Evolutionary conservation across 2,888 invertebrate genomes (phyloP), one percentile per base, ranked within the genome.

Genomic region (Ornithoptera alexandrae): DNA sequence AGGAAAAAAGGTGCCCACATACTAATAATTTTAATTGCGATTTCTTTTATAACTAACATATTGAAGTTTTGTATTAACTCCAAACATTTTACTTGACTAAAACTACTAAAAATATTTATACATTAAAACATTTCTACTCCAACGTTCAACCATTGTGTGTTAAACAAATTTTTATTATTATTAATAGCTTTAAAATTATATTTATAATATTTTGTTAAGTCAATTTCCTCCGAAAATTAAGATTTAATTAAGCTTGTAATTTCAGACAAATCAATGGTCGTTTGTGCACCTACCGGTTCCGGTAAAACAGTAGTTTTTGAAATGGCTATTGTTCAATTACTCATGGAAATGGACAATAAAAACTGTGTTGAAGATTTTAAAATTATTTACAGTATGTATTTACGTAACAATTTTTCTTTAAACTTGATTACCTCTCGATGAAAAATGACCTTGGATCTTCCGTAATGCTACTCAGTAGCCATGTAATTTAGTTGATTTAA

Each of bases 231-330:
- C 50, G 2, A 53, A 53, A 46, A 46, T 53, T 7, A 53, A n/a
- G n/a, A 12, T 53, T 53, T 53, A 53, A 53, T 53, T 53, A 53
- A 53, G n/a, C n/a, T 10, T 69, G 20, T 69, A 59, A 39, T 83
- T 84, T 57, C 84, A 94, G 96, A 96, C 85, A 93, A 94, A 78
- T 94, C 96, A 0, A 81, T 97, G 71, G 96, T 96, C 12, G 93
- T 97, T 2, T 95, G 96, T 72, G 96, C 97, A 0, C 97, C 97
- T 0, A 97, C 97, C 5, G 97, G 97, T 1, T 96, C 96, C 1
- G 97, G 97, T 2, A 97, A 97, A 87, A 97, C 97, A 0, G 95
- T 94, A 30, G 88, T 97, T n/a, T 96, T 97, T 86, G 97, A 97
- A 92, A 89, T 97, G 85, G 96, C 96, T 0, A 95, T 97, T 70